These are phyloP conservation scores for Engystomops pustulosus DNA, from an alignment of 2,113 vertebrate species.

Conservation along the genomic window DNA sequence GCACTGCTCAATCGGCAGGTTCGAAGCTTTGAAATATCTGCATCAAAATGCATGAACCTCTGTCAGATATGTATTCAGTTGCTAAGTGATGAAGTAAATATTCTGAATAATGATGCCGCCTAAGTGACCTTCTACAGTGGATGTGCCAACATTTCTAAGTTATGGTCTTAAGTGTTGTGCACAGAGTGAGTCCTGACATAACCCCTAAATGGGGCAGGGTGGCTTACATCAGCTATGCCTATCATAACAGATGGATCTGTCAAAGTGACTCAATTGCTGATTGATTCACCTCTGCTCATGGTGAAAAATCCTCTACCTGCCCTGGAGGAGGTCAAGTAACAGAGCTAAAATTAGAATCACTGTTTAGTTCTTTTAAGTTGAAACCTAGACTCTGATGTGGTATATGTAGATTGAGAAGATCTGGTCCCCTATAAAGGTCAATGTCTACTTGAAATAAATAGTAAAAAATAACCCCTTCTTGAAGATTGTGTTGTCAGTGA, in stretches of 20 bases:
- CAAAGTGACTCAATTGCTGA: constrained; percentile 33
- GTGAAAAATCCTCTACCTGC: constrained; percentile 9
- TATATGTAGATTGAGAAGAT: background rate
- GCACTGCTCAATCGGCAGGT: background rate
- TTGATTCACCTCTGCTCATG: constrained; percentile 41
- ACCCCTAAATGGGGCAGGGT: constrained; percentile 12
- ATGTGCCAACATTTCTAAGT: background rate
- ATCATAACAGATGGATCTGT: constrained; percentile 49
- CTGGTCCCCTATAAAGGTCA: background rate
- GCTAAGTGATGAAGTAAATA: constrained; percentile 31
- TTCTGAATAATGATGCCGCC: constrained; percentile 20
- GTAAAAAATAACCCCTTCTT: too few relatives aligned
- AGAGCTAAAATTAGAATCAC: constrained; percentile 5
- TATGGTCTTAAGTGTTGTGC: background rate
- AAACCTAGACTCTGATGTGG: background rate
- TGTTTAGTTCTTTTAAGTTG: background rate
- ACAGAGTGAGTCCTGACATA: constrained; percentile 15
- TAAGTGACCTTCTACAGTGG: constrained; percentile 8
- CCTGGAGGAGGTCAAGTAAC: background rate
- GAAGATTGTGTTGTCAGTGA: too few relatives aligned
- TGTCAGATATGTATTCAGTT: background rate
- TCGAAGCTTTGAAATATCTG: background rate
- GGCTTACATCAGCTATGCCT: constrained; percentile 21
- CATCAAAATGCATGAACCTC: constrained; percentile 12
- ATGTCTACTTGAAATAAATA: background rate